Evolutionary conservation across 2,797 vertebrate genomes (phyloP), one percentile per base, ranked within the genome.

Genomic region (Peromyscus nudipes): DNA sequence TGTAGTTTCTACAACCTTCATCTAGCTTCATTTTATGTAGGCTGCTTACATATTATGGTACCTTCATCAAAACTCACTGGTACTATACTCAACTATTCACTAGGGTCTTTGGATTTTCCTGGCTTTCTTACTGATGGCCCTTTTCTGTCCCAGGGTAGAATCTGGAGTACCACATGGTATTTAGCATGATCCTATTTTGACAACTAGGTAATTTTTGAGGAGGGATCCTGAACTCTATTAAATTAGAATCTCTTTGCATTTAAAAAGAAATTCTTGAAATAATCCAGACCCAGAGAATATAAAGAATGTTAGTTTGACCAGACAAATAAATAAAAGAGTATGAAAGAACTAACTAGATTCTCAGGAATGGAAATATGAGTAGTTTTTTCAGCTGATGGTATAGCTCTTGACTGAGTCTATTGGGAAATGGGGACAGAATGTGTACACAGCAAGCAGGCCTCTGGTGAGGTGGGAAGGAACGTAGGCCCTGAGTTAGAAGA

Each of bases 251-350:
- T 52, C 43, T 86, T 85, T 79, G 67, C n/a, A 55, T 64, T 75
- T 82, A 25, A 40, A 81, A 89, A 73, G 95, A 86, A 93, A 64
- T 16, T 83, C 89, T 95, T 96, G 94, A 97, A 95, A 94, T 73
- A 96, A 96, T 92, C 93, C 87, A 96, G 96, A 95, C 95, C 82
- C 81, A 90, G 83, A 90, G 81, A 96, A 91, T 46, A 85, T 86
- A 90, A 93, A 96, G 93, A 97, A 97, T 97, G 96, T 81, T 95
- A 93, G 92, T 89, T 55, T 92, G 92, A 92, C 81, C 73, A 93
- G 90, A 87, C 71, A 96, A 96, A 92, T 90, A 96, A 97, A 96
- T 95, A 96, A 87, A 92, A 94, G 97, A 92, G 95, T 96, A 96
- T 96, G 92, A 97, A 92, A 96, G 93, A 75, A 79, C 71, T 92